These are phyloP conservation scores for Lophius piscatorius DNA, from an alignment of 2,113 vertebrate genomes.

Conservation along the genomic window DNA sequence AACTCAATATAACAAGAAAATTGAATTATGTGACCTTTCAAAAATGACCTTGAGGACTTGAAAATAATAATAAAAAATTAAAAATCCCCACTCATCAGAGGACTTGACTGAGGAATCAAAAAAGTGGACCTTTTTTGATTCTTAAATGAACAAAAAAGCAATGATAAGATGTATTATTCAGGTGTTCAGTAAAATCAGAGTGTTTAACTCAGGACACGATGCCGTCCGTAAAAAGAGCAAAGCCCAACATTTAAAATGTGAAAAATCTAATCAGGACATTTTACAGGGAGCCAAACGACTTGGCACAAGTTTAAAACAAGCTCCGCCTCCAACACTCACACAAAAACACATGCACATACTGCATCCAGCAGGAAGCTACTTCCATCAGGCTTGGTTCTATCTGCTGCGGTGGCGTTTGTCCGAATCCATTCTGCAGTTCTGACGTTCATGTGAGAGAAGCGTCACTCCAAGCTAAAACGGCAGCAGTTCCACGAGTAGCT, in stretches of 20 bases:
- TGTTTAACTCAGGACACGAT: conserved; percentile 5
- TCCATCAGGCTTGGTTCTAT: neutral
- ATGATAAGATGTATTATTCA: too few relatives aligned
- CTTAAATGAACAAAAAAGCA: too few relatives aligned
- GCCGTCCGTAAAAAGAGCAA: conserved; percentile 53
- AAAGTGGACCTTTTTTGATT: too few relatives aligned
- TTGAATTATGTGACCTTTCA: too few relatives aligned
- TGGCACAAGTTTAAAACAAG: conserved; percentile 39
- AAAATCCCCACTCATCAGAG: too few relatives aligned
- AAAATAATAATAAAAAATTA: too few relatives aligned
- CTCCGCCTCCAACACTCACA: neutral
- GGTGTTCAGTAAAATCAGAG: conserved; percentile 23
- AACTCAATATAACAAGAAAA: too few relatives aligned
- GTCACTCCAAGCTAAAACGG: conserved; percentile 7
- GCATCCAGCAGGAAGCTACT: too few relatives aligned
- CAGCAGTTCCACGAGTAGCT: conserved; percentile 6
- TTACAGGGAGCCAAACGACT: neutral
- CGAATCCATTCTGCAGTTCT: neutral
- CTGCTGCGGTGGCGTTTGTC: too few relatives aligned
- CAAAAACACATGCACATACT: neutral
- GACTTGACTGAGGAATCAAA: too few relatives aligned
- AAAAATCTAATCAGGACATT: neutral
- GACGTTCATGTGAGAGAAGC: neutral
- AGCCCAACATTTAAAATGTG: conserved; percentile 35
- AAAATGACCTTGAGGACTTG: too few relatives aligned